Conservation (phyloP, 2,888 invertebrate species). For the Apodemia zela region DNA sequence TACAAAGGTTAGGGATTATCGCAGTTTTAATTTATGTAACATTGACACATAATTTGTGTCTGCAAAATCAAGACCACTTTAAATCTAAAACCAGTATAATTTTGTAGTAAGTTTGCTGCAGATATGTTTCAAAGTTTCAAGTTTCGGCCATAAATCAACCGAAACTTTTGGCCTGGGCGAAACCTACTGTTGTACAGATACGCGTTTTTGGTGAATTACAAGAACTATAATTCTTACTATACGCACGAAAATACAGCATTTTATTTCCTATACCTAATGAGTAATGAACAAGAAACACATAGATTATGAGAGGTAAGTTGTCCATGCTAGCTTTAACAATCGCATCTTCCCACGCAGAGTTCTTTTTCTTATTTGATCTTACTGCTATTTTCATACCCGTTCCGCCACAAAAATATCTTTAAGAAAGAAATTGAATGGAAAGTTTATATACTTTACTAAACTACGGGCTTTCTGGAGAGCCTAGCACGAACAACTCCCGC, state of each 20-base stretch:
- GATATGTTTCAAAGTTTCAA: no score
- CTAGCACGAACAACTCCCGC: background rate
- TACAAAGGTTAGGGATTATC: conserved; percentile 4
- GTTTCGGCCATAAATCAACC: no score
- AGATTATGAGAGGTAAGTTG: no score
- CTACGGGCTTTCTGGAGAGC: background rate
- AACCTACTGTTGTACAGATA: no score
- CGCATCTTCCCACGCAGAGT: background rate
- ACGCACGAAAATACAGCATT: no score
- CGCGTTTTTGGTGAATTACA: no score
- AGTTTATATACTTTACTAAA: background rate
- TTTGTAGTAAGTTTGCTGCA: no score
- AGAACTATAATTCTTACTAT: no score
- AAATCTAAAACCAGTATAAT: background rate
- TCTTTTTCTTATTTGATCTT: background rate
- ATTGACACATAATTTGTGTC: background rate
- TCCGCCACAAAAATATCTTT: background rate
- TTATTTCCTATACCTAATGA: no score
- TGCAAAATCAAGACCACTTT: background rate
- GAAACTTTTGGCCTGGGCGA: no score
- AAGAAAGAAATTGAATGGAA: conserved; percentile 2
- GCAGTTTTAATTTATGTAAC: background rate
- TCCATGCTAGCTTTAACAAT: background rate
- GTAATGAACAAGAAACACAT: no score
- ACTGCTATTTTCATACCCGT: background rate